Evolutionary conservation across 2,888 invertebrate genomes (phyloP).

Genomic region (Lapara coniferarum): DNA sequence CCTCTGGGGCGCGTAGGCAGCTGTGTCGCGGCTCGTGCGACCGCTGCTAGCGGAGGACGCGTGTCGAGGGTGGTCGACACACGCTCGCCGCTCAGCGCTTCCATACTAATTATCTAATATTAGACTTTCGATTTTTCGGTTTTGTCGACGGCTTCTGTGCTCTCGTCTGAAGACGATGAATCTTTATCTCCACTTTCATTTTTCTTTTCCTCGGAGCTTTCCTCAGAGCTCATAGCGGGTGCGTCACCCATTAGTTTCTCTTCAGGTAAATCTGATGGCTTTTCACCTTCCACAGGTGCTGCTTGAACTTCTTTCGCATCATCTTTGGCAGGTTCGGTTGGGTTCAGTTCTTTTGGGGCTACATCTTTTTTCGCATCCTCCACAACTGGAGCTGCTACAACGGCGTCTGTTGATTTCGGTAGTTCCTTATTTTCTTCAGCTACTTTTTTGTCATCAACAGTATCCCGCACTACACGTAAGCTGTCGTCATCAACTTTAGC

Average conservation of each 20-base stretch:
- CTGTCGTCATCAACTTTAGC: conserved; percentile 47
- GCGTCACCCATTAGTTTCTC: conserved; percentile 47
- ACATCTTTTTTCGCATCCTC: conserved; percentile 23
- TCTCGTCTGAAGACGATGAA: conserved; percentile 57
- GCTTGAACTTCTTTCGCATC: conserved; percentile 30
- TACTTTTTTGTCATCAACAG: conserved; percentile 48
- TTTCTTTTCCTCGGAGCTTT: conserved; percentile 56
- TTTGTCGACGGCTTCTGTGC: conserved; percentile 51
- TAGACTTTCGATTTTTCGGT: conserved; percentile 48
- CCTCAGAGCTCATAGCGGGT: conserved; percentile 56
- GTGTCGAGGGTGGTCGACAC: conserved; percentile 81
- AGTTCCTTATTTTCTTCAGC: conserved; percentile 38
- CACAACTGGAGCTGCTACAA: conserved; percentile 41
- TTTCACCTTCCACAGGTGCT: conserved; percentile 32
- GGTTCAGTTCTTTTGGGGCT: conserved; percentile 27
- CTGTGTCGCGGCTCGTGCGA: conserved; percentile 39
- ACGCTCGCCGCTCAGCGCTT: conserved; percentile 70
- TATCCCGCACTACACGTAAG: conserved; percentile 68
- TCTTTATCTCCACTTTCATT: conserved; percentile 44
- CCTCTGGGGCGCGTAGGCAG: conserved; percentile 44
- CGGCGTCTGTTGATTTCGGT: conserved; percentile 28
- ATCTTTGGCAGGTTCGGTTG: conserved; percentile 31
- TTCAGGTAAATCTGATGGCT: conserved; percentile 39
- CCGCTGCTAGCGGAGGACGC: conserved; percentile 68
- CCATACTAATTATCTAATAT: conserved; percentile 61